Evolutionary conservation across 35 echinoderm and acorn worm genomes (phyloP), one percentile per base, ranked within the genome.

Genomic region (Lytechinus variegatus): DNA sequence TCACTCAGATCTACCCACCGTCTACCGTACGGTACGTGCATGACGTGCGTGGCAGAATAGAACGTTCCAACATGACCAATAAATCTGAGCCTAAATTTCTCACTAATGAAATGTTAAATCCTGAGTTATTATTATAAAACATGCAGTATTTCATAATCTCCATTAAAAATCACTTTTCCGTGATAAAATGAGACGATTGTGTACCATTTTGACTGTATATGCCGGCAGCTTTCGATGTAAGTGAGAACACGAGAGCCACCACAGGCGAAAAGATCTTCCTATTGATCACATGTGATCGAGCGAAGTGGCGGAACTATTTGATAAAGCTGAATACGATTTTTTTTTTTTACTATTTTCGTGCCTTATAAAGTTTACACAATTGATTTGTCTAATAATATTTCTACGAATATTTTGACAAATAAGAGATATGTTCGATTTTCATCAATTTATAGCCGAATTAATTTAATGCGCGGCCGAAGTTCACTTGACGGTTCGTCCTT

Each of bases 161-260:
- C 33, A 44, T 44, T 44, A 44, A 44, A 0, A 44, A 44, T 44
- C 33, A 44, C 2, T 44, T 44, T 44, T 44, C 33, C 33, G 33
- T 44, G 33, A 44, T 44, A 44, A 44, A 44, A 44, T 44, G 33
- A 13, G 88, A 9, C 33, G 27, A 52, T 90, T 90, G 9, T 16
- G 28, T 90, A 90, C 88, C 88, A 90, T 90, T 52, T 90, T 90
- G 88, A 90, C 88, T 90, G 88, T 90, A 52, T 28, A 52, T 90
- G 88, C 88, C 27, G 28, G 88, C 88, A 90, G 88, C 52, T 54
- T 90, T 21, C 52, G 88, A 44, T 52, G 0, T 4, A 14, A 90
- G 52, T 90, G 12, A 24, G 6, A 8, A 13, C 88, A 90, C 88
- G 88, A 44, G 88, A 90, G 88, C 88, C 52, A 27, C 28, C 88